These are phyloP conservation scores for Calephelis nemesis DNA, from an alignment of 1,140 invertebrate genomes.

Conservation along the genomic window DNA sequence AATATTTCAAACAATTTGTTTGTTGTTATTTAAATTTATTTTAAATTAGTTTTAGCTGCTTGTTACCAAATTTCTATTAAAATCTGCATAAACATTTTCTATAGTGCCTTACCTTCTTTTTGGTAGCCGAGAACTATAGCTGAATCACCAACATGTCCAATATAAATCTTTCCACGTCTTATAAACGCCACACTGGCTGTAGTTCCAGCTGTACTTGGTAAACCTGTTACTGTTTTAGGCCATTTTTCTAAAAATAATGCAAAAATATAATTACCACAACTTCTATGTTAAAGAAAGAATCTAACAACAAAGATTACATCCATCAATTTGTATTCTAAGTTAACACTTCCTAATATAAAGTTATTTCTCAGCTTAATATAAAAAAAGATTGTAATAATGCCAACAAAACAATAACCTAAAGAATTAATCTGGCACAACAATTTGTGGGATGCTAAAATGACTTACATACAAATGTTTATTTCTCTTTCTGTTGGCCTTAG, in stretches of 20 bases:
- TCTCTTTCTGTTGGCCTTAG: too few species aligned
- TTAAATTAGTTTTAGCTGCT: too few species aligned
- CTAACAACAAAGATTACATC: not conserved
- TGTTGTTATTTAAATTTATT: too few species aligned
- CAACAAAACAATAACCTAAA: too few species aligned
- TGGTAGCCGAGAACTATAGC: conserved; percentile 94
- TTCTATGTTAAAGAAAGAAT: not conserved
- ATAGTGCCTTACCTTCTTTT: conserved; percentile 75
- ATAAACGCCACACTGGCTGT: conserved; percentile 98
- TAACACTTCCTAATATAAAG: not conserved
- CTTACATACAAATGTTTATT: too few species aligned
- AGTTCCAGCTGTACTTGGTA: conserved; percentile 97
- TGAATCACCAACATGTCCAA: conserved; percentile 98
- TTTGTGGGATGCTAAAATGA: too few species aligned
- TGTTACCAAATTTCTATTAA: too few species aligned
- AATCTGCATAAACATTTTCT: too few species aligned
- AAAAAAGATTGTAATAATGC: too few species aligned
- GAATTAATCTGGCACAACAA: too few species aligned
- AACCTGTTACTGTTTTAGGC: conserved; percentile 94
- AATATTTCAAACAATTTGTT: too few species aligned
- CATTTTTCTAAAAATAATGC: conserved; percentile 87
- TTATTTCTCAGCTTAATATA: not conserved
- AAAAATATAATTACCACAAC: conserved; percentile 22
- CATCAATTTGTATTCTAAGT: too few species aligned
- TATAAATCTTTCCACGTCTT: conserved; percentile 95